Percentiles rank a stretch among this genome's conserved stretches.
Evolutionary conservation across 2,797 vertebrate genomes (phyloP).

Genomic region (Aphelocoma californica): DNA sequence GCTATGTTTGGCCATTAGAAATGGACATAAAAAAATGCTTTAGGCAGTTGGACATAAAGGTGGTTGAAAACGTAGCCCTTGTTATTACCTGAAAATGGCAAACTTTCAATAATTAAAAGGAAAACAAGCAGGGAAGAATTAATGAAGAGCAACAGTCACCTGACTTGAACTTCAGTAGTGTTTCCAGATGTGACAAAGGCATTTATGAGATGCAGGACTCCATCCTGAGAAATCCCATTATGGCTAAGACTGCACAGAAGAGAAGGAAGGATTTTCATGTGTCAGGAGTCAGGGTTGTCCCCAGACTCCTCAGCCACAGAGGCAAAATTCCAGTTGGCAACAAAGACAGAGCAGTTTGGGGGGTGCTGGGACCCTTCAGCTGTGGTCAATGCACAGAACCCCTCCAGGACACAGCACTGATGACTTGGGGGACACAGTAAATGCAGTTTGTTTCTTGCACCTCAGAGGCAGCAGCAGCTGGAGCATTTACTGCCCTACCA

Average conservation of each 20-base stretch:
- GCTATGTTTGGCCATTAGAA: neutral
- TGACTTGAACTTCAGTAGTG: constrained; percentile 72
- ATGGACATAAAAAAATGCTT: neutral
- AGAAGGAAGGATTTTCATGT: neutral
- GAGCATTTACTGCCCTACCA: neutral
- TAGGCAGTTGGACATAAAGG: neutral
- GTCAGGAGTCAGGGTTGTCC: neutral
- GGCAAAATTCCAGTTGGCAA: neutral
- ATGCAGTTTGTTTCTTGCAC: neutral
- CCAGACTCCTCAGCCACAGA: neutral
- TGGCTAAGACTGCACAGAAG: constrained; percentile 78
- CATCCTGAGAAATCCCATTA: constrained; percentile 79
- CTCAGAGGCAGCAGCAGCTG: neutral
- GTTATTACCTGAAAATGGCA: neutral
- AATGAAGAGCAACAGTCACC: constrained; percentile 66
- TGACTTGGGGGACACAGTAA: neutral
- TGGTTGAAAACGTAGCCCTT: neutral
- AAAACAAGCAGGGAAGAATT: neutral
- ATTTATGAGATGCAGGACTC: constrained; percentile 75
- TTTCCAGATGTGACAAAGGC: constrained; percentile 65
- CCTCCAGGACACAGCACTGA: neutral
- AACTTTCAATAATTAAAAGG: neutral
- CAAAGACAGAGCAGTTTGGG: neutral
- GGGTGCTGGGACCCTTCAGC: neutral
- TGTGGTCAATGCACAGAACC: neutral